phyloP scores from a whole-genome alignment of 2,888 invertebrate genomes.

The Adelognathus sp. region DNA sequence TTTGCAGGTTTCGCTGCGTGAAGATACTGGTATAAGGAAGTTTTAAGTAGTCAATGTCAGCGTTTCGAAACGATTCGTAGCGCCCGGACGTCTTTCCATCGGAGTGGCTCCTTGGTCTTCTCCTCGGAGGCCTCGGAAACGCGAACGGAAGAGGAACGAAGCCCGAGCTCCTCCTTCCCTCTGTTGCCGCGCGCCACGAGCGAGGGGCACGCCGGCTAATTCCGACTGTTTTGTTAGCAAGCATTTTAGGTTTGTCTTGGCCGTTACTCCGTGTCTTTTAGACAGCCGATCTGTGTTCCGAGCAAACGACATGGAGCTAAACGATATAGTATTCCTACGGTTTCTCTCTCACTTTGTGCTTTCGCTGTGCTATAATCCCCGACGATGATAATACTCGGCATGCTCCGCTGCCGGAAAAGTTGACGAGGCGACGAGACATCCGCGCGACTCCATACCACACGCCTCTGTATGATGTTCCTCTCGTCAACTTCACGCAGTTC shows the following conservation, averaged over 20 bases:
- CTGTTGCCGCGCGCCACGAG: background rate
- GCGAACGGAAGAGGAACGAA: background rate
- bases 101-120: slow-evolving; percentile 8
- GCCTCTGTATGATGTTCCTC: slow-evolving; percentile 26
- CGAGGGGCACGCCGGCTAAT: slow-evolving; percentile 74
- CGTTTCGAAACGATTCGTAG: background rate
- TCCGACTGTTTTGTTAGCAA: slow-evolving; percentile 80
- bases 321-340: slow-evolving; percentile 52
- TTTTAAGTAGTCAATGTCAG: slow-evolving; percentile 38
- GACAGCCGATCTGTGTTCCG: slow-evolving; percentile 80
- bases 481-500: slow-evolving; percentile 29
- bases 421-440: slow-evolving; percentile 50
- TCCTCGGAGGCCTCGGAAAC: background rate
- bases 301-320: slow-evolving; percentile 77
- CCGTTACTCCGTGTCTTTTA: slow-evolving; percentile 80
- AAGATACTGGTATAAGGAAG: slow-evolving; percentile 20
- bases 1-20: background rate
- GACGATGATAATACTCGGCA: slow-evolving; percentile 36
- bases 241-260: slow-evolving; percentile 81
- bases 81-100: background rate
- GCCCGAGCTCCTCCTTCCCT: background rate
- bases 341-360: background rate
- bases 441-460: slow-evolving; percentile 21
- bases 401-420: slow-evolving; percentile 18
- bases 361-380: slow-evolving; percentile 2